phyloP scores from a whole-genome alignment of 2,113 vertebrate species.

The Panurus biarmicus region DNA sequence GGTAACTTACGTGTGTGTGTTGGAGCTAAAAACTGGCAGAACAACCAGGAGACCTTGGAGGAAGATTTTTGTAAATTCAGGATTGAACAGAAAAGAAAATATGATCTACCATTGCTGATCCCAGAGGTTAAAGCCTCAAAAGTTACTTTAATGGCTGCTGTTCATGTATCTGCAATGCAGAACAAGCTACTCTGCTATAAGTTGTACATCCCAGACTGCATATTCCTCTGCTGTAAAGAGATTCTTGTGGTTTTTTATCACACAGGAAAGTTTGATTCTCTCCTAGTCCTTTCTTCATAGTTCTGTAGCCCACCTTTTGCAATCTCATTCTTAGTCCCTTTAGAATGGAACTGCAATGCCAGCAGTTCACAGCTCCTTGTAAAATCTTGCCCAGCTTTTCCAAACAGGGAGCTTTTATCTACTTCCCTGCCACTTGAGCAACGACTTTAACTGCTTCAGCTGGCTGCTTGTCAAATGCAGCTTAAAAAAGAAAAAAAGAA shows the following conservation, averaged over 20 bases:
- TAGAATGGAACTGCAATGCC: neutral
- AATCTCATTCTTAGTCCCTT: neutral
- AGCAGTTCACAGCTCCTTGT: neutral
- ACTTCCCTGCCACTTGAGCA: neutral
- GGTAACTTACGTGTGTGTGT: fast-evolving
- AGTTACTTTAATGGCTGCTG: neutral
- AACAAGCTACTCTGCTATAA: neutral
- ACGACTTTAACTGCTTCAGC: neutral
- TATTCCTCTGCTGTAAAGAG: neutral
- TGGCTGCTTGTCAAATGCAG: neutral
- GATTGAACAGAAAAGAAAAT: neutral
- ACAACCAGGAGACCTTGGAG: neutral
- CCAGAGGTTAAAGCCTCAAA: neutral
- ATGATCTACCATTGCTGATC: neutral
- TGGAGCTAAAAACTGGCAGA: neutral
- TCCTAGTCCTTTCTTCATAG: neutral
- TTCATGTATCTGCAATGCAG: neutral
- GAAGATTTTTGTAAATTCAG: neutral
- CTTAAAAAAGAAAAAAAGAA: neutral
- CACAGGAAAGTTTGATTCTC: neutral
- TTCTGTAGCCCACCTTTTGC: neutral
- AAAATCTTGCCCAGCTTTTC: neutral
- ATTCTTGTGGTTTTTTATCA: neutral
- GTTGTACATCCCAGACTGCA: neutral
- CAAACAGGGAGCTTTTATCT: neutral